phyloP scores from a whole-genome alignment of 2,888 invertebrate genomes.

The Merodon equestris region DNA sequence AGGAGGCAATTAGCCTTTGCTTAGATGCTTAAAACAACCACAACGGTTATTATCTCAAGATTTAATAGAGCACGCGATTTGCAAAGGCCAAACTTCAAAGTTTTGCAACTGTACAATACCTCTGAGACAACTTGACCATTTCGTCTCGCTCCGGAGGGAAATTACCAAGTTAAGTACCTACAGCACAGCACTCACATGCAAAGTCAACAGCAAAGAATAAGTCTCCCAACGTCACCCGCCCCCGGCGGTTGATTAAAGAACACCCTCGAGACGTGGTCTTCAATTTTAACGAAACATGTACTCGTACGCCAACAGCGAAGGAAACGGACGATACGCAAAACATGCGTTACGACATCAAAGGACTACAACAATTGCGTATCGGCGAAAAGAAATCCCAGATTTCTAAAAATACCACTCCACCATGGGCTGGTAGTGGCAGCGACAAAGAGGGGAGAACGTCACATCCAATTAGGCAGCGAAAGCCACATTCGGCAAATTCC shows the following conservation, averaged over 20 bases:
- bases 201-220: not conserved
- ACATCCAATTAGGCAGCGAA: slow-evolving; percentile 24
- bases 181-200: slow-evolving; percentile 1
- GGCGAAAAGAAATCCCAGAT: slow-evolving; percentile 3
- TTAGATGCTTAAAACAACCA: too few relatives aligned
- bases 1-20: too few relatives aligned
- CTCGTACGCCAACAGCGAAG: too few relatives aligned
- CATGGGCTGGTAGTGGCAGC: too few relatives aligned
- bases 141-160: slow-evolving; percentile 25
- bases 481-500: slow-evolving; percentile 16
- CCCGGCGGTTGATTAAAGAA: slow-evolving; percentile 21
- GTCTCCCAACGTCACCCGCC: too few relatives aligned
- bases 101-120: slow-evolving; percentile 17
- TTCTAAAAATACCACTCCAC: slow-evolving; percentile 24
- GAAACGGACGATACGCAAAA: not conserved
- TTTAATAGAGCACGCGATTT: too few relatives aligned
- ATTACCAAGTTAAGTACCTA: slow-evolving; percentile 15
- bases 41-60: too few relatives aligned
- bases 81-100: not conserved
- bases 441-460: slow-evolving; percentile 2
- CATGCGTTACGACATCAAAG: slow-evolving; percentile 11
- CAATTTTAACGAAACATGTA: slow-evolving; percentile 10
- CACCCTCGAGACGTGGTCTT: slow-evolving; percentile 31
- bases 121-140: slow-evolving; percentile 23
- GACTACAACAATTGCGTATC: not conserved